A percentile compares a stretch with the other conserved stretches of the same genome.
Evolutionary conservation across 1,140 invertebrate genomes (phyloP).

Genomic region (Geopemphigus sp.): DNA sequence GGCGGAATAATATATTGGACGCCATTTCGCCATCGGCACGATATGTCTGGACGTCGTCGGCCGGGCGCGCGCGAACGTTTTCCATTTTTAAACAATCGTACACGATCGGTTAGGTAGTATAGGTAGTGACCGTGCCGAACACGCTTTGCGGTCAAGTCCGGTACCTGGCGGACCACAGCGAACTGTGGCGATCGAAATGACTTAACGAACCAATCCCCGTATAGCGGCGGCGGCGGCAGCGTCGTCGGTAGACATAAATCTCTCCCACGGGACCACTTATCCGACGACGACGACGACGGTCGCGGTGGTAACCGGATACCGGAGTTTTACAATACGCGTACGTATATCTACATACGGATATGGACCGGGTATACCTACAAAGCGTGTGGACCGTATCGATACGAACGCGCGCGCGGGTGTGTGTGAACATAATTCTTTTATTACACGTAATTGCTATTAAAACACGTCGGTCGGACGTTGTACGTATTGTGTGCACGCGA

Average conservation of each 20-base stretch:
- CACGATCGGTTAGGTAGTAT: neutral
- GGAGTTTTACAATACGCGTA: neutral
- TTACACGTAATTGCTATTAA: conserved; percentile 47
- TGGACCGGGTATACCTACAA: neutral
- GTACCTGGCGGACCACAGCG: too few relatives aligned
- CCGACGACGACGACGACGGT: neutral
- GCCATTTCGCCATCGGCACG: too few relatives aligned
- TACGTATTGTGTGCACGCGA: neutral
- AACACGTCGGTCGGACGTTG: neutral
- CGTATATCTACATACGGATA: neutral
- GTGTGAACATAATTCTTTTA: conserved; percentile 37
- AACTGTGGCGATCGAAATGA: neutral
- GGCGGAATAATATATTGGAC: too few relatives aligned
- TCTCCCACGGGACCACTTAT: conserved; percentile 41
- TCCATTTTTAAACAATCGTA: neutral
- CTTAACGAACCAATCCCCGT: neutral
- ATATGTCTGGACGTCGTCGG: neutral
- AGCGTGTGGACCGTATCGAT: conserved; percentile 10
- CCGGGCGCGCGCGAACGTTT: neutral
- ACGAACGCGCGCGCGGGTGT: neutral
- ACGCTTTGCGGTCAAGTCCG: too few relatives aligned
- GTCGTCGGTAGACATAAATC: conserved; percentile 8
- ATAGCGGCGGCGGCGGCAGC: too few relatives aligned
- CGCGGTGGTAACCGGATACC: conserved; percentile 22
- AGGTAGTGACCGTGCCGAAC: neutral